These are phyloP conservation scores for Gobius niger DNA, from an alignment of 2,113 vertebrate species.

Conservation along the genomic window DNA sequence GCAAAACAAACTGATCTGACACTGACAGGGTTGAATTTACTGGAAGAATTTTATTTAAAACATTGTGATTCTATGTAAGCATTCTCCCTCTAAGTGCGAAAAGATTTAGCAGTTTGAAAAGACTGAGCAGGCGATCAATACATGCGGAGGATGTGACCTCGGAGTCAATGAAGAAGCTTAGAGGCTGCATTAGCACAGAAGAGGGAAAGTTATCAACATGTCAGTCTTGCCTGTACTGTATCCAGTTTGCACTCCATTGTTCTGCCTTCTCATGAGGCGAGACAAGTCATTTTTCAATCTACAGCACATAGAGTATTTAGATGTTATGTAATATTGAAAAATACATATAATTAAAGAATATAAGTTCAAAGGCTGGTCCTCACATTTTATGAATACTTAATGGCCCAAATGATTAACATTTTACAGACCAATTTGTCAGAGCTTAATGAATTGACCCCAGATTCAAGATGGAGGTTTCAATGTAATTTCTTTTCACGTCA, in stretches of 20 bases:
- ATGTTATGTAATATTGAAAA: too few species aligned
- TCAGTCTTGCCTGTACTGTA: background rate
- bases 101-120: background rate
- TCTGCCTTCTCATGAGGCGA: background rate
- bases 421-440: too few species aligned
- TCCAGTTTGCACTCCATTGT: background rate
- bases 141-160: conserved; percentile 6
- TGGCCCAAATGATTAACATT: too few species aligned
- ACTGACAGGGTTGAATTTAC: background rate
- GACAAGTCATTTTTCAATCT: too few species aligned
- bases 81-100: background rate
- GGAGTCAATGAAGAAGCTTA: background rate
- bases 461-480: too few species aligned
- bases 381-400: too few species aligned
- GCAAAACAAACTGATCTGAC: background rate
- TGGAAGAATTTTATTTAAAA: conserved; percentile 4
- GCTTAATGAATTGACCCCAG: too few species aligned
- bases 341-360: too few species aligned
- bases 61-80: background rate
- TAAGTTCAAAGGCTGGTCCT: too few species aligned
- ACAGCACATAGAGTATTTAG: too few species aligned
- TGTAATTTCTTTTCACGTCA: background rate
- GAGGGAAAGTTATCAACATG: background rate
- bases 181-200: background rate
- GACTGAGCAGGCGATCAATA: conserved; percentile 3